These are phyloP conservation scores for Sinocyclocheilus maitianheensis DNA, from an alignment of 2,113 vertebrate species.

Conservation along the genomic window DNA sequence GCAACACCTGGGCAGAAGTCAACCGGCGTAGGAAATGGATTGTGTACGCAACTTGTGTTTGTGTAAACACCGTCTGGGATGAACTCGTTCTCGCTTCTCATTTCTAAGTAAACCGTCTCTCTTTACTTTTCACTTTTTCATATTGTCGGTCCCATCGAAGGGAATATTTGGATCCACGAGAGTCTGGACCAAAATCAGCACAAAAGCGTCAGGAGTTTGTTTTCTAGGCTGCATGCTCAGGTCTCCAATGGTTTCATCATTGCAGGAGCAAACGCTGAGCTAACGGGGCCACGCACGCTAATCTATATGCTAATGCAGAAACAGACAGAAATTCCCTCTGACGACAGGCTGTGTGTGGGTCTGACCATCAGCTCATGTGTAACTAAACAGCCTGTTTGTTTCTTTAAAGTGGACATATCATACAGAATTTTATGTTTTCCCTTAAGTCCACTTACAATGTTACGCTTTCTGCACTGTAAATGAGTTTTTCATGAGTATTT, in stretches of 20 bases:
- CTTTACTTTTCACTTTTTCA: background rate
- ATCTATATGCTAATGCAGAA: constrained; percentile 53
- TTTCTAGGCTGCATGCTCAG: background rate
- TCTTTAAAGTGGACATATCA: background rate
- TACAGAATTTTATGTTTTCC: background rate
- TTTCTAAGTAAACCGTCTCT: constrained; percentile 5
- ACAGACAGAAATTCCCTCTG: constrained; percentile 3
- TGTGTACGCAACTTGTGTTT: constrained; percentile 49
- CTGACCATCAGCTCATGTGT: background rate
- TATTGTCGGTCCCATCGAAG: constrained; percentile 11
- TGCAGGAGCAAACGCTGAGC: background rate
- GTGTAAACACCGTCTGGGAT: constrained; percentile 37
- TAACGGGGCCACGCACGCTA: constrained; percentile 15
- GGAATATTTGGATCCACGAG: constrained; percentile 39
- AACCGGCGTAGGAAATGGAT: constrained; percentile 43
- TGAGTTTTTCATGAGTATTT: background rate
- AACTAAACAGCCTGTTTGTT: constrained; percentile 1
- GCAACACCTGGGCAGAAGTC: background rate
- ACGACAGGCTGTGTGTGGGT: constrained; percentile 5
- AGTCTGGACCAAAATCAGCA: constrained; percentile 20
- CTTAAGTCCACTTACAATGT: background rate
- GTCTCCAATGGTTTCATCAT: constrained; percentile 8
- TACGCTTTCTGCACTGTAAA: background rate
- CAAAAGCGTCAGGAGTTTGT: constrained; percentile 7
- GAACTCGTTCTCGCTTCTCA: background rate